A percentile compares a stretch with the other conserved stretches of the same genome.
Evolutionary conservation across 2,797 vertebrate genomes (phyloP).

Genomic region (Spheniscus humboldti): DNA sequence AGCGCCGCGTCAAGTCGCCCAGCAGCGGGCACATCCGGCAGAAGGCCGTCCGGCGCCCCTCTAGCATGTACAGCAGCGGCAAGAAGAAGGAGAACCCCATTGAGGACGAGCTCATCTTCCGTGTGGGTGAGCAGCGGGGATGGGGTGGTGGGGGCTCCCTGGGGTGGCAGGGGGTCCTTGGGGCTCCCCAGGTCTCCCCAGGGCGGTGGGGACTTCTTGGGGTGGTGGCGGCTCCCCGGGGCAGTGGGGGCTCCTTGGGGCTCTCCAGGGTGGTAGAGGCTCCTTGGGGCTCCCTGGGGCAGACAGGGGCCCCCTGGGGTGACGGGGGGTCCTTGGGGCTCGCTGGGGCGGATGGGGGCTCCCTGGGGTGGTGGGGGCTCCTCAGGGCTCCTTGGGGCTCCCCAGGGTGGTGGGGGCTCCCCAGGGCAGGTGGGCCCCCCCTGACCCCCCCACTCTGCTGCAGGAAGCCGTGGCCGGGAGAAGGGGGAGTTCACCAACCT

Average conservation of each 20-base stretch:
- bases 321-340: too few species aligned
- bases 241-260: too few species aligned
- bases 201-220: too few species aligned
- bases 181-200: too few species aligned
- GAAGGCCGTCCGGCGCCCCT: slow-evolving; percentile 90
- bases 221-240: too few species aligned
- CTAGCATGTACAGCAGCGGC: slow-evolving; percentile 95
- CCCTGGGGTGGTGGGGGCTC: neutral
- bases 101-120: slow-evolving; percentile 94
- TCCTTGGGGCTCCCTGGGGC: too few species aligned
- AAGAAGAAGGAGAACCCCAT: slow-evolving; percentile 98
- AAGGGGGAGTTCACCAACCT: slow-evolving; percentile 97
- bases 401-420: neutral
- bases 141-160: too few species aligned
- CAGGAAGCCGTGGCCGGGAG: slow-evolving; percentile 91
- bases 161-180: too few species aligned
- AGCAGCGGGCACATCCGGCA: slow-evolving; percentile 90
- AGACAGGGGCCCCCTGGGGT: too few species aligned
- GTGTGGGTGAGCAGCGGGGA: slow-evolving; percentile 81
- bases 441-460: neutral
- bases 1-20: slow-evolving; percentile 92
- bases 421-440: neutral
- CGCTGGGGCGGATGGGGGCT: neutral
- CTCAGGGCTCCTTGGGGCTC: neutral
- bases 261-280: too few species aligned